These are phyloP conservation scores for Myocastor coypus DNA, from an alignment of 2,113 vertebrate species.

Conservation along the genomic window DNA sequence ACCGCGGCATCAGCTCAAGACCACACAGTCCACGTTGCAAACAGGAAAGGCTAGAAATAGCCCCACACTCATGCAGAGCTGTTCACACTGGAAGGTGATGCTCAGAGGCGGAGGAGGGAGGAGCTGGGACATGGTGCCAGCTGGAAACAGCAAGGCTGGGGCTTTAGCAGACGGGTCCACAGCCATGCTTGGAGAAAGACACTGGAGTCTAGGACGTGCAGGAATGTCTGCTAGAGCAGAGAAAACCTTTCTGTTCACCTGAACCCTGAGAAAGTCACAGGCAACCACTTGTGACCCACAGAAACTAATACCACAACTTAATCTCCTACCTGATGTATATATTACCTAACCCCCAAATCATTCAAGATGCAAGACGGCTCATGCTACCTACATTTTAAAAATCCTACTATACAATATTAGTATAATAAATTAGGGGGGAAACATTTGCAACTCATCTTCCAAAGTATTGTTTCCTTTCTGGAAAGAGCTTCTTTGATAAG, in stretches of 20 bases:
- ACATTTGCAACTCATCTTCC: not conserved
- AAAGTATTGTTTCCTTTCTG: not conserved
- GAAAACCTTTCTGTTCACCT: not conserved
- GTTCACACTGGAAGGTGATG: not conserved
- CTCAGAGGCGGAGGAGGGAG: not conserved
- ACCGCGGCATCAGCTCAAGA: not conserved
- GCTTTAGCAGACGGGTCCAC: not conserved
- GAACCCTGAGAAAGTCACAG: not conserved
- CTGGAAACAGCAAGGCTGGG: not conserved
- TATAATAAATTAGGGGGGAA: not conserved
- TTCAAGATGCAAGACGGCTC: not conserved
- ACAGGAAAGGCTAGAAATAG: slow-evolving; percentile 20
- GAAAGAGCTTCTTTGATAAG: not conserved
- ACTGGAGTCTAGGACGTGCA: not conserved
- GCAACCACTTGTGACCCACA: not conserved
- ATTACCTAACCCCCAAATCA: not conserved
- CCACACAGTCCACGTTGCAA: not conserved
- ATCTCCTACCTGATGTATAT: not conserved
- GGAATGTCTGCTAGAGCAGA: not conserved
- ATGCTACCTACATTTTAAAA: not conserved
- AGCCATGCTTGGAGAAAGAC: slow-evolving; percentile 2
- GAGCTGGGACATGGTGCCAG: not conserved
- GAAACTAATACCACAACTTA: not conserved
- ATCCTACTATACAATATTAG: slow-evolving; percentile 2
- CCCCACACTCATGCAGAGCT: not conserved